phyloP scores from a whole-genome alignment of 2,888 invertebrate genomes.

The Agrotis segetum region DNA sequence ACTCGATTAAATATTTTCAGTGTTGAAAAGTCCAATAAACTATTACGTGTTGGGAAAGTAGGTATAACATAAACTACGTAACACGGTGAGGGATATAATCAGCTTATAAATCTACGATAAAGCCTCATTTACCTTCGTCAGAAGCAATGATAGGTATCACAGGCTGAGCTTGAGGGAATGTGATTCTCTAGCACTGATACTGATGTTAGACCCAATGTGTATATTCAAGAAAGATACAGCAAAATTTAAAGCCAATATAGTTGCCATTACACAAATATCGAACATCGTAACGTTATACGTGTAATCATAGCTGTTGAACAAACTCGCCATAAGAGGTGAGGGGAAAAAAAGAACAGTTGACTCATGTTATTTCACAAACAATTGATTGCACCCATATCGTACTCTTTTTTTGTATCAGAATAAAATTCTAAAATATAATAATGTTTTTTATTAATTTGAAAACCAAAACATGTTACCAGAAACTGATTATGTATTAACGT shows the following conservation, averaged over 20 bases:
- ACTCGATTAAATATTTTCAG: slow-evolving; percentile 12
- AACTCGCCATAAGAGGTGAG: no score
- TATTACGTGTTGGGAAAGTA: slow-evolving; percentile 63
- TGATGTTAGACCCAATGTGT: no score
- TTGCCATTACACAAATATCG: no score
- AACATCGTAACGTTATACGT: no score
- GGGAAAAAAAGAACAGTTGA: no score
- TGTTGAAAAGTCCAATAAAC: slow-evolving; percentile 37
- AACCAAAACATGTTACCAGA: not conserved
- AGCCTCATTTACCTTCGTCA: slow-evolving; percentile 28
- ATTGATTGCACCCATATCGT: no score
- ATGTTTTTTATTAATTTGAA: not conserved
- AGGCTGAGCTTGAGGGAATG: not conserved
- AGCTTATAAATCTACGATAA: slow-evolving; percentile 42
- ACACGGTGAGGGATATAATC: slow-evolving; percentile 36
- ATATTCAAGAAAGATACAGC: no score
- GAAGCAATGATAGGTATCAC: slow-evolving; percentile 22
- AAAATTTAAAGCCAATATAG: no score
- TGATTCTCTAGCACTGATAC: no score
- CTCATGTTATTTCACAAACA: not conserved
- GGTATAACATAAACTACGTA: slow-evolving; percentile 35
- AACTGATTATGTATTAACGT: not conserved
- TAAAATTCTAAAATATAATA: not conserved
- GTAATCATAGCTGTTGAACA: no score
- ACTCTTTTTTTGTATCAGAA: not conserved